Conservation (phyloP, 2,888 invertebrate genomes). For the Aleiodes alternator region DNA sequence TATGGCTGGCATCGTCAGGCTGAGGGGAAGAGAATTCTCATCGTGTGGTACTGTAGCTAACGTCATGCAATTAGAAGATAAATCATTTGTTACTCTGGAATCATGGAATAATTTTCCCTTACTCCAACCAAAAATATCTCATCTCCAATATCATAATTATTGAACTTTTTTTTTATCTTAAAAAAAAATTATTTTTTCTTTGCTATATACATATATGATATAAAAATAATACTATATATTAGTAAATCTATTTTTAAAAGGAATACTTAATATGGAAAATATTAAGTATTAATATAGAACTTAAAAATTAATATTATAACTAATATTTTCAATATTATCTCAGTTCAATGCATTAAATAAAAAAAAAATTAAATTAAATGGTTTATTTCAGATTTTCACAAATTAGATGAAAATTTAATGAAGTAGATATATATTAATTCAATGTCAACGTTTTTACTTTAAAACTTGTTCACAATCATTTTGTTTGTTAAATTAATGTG, state of each 20-base stretch:
- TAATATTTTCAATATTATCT: too few relatives aligned
- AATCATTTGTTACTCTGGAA: conserved; percentile 72
- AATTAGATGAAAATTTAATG: neutral
- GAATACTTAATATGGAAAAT: too few relatives aligned
- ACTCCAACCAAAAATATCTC: neutral
- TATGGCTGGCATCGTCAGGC: conserved; percentile 56
- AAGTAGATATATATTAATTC: neutral
- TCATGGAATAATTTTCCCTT: conserved; percentile 48
- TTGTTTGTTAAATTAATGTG: conserved; percentile 4
- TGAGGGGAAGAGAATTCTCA: conserved; percentile 27
- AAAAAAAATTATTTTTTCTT: too few relatives aligned
- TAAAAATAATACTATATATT: too few relatives aligned
- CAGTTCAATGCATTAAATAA: too few relatives aligned
- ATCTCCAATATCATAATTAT: neutral
- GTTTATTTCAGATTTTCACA: too few relatives aligned
- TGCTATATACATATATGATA: too few relatives aligned
- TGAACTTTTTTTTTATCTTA: too few relatives aligned
- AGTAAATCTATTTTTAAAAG: too few relatives aligned
- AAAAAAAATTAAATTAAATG: too few relatives aligned
- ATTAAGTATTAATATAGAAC: too few relatives aligned
- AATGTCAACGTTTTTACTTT: neutral
- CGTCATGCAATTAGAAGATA: conserved; percentile 74
- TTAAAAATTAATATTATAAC: too few relatives aligned
- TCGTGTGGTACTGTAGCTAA: conserved; percentile 59
- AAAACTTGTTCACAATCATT: conserved; percentile 7